phyloP scores from a whole-genome alignment of 2,888 invertebrate species.

The Tetragnatha montana region DNA sequence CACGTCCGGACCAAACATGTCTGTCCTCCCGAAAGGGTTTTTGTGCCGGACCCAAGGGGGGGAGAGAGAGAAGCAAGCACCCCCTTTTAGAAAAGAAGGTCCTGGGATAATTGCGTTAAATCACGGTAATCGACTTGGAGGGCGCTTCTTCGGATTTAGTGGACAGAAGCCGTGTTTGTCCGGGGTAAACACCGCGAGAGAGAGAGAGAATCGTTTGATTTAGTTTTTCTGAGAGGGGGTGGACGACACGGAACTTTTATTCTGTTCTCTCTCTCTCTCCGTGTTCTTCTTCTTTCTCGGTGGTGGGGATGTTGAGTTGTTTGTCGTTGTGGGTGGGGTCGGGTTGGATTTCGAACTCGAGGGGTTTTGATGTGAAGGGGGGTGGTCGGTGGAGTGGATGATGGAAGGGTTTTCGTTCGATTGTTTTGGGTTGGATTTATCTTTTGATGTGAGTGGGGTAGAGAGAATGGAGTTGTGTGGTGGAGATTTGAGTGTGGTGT shows the following conservation, averaged over 20 bases:
- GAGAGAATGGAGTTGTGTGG: too few relatives aligned
- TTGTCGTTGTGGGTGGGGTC: too few relatives aligned
- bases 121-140: conserved; percentile 68
- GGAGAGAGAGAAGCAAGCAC: conserved; percentile 3
- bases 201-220: conserved; percentile 6
- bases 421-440: too few relatives aligned
- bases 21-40: conserved; percentile 30
- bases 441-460: too few relatives aligned
- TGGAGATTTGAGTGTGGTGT: too few relatives aligned
- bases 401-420: too few relatives aligned
- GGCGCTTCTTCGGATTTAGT: conserved; percentile 58
- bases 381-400: too few relatives aligned
- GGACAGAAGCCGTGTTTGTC: conserved; percentile 52
- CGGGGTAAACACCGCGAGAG: conserved; percentile 52
- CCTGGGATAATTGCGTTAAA: conserved; percentile 67
- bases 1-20: conserved; percentile 30
- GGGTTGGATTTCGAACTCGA: too few relatives aligned
- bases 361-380: too few relatives aligned
- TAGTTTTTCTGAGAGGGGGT: neutral
- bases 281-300: too few relatives aligned
- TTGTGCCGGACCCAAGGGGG: conserved; percentile 27
- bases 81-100: conserved; percentile 53
- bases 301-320: too few relatives aligned
- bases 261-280: neutral
- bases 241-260: neutral